These are phyloP conservation scores for Otus sunia DNA, from an alignment of 2,113 vertebrate genomes.

Conservation along the genomic window DNA sequence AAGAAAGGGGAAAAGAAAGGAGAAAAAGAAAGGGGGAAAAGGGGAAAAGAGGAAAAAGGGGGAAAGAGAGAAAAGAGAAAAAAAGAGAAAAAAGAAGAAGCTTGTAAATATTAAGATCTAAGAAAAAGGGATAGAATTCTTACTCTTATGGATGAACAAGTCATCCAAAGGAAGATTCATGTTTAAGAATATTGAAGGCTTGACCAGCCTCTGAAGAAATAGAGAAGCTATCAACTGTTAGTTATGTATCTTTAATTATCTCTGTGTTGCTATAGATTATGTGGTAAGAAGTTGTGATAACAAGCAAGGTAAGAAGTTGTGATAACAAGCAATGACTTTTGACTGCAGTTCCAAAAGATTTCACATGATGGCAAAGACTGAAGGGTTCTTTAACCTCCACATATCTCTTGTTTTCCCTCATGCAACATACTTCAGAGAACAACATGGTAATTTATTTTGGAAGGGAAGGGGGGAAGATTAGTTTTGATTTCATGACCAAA, in stretches of 20 bases:
- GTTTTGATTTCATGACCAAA: not conserved
- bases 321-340: not conserved
- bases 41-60: fast-evolving
- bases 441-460: not conserved
- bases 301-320: not conserved
- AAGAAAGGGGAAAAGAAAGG: no score
- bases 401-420: not conserved
- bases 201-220: not conserved
- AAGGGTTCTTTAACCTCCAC: not conserved
- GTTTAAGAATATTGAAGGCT: not conserved
- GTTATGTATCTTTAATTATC: not conserved
- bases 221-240: not conserved
- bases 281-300: not conserved
- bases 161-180: not conserved
- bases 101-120: not conserved
- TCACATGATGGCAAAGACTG: not conserved
- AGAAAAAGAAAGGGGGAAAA: no score
- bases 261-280: not conserved
- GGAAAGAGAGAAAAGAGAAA: fast-evolving
- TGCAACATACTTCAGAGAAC: not conserved
- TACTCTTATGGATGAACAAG: not conserved
- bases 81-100: no score
- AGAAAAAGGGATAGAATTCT: not conserved
- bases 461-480: not conserved
- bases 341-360: not conserved